A percentile compares a stretch with the other conserved stretches of the same genome.
Conservation (phyloP, 2,113 vertebrate genomes). For the Phocoena phocoena region DNA sequence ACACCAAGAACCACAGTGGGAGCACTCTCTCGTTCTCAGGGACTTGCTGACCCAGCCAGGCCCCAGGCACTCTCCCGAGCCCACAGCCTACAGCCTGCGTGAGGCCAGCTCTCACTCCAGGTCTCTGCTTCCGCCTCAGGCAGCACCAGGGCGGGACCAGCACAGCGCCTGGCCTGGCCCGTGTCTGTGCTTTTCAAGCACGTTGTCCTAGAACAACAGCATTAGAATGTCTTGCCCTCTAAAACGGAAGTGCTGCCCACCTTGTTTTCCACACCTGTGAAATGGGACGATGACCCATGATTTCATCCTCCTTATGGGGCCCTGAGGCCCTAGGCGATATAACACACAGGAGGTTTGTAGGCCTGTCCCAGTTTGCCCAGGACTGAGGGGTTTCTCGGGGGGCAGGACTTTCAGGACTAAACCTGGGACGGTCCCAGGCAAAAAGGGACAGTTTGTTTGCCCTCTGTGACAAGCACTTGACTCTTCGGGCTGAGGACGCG, state of each 20-base stretch:
- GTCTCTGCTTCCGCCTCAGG: neutral
- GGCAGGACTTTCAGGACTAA: neutral
- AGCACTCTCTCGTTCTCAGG: neutral
- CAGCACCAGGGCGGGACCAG: rapidly evolving
- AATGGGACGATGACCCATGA: neutral
- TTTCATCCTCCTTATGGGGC: neutral
- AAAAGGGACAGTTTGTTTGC: neutral
- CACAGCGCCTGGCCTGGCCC: rapidly evolving
- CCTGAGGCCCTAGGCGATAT: neutral
- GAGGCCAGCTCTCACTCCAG: neutral
- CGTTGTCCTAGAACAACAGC: too few relatives aligned
- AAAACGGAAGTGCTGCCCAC: neutral
- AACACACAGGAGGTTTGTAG: neutral
- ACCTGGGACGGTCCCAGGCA: neutral
- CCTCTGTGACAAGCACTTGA: neutral
- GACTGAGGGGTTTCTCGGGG: neutral
- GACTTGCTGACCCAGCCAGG: rapidly evolving
- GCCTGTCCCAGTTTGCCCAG: neutral
- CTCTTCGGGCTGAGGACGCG: neutral
- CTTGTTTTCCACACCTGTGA: neutral
- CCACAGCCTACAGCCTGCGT: too few relatives aligned
- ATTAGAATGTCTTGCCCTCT: neutral
- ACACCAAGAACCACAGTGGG: neutral
- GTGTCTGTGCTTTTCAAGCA: too few relatives aligned
- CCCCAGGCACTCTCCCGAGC: neutral